Conservation (phyloP, 2,113 vertebrate genomes). For the Phyllopteryx taeniolatus region DNA sequence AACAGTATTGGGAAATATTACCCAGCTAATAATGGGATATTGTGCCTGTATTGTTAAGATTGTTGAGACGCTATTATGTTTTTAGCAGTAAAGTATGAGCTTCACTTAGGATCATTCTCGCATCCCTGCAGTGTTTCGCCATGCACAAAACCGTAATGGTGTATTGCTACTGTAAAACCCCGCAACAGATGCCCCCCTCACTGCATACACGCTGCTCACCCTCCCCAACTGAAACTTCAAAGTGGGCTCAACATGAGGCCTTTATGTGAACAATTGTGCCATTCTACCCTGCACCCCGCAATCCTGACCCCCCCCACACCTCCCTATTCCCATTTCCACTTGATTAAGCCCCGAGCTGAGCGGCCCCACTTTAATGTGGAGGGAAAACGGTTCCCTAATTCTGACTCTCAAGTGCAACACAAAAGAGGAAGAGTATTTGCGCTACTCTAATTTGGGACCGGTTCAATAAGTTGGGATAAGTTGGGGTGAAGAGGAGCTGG, state of each 20-base stretch:
- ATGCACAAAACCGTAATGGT: slow-evolving; percentile 25
- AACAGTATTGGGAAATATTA: slow-evolving; percentile 1
- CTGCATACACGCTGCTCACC: background rate
- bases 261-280: slow-evolving; percentile 74
- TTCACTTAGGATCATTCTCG: slow-evolving; percentile 5
- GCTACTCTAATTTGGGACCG: slow-evolving; percentile 23
- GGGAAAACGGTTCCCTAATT: slow-evolving; percentile 72
- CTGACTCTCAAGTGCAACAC: slow-evolving; percentile 44
- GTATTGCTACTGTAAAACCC: slow-evolving; percentile 63
- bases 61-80: background rate
- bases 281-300: slow-evolving; percentile 68
- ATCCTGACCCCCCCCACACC: slow-evolving; percentile 46
- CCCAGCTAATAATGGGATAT: background rate
- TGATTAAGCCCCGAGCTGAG: slow-evolving; percentile 77
- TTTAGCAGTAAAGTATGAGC: background rate
- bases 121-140: slow-evolving; percentile 17
- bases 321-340: slow-evolving; percentile 73
- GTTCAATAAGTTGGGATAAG: slow-evolving; percentile 29
- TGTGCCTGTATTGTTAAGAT: background rate
- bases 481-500: background rate
- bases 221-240: slow-evolving; percentile 70
- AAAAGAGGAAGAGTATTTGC: slow-evolving; percentile 36
- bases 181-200: slow-evolving; percentile 25
- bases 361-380: slow-evolving; percentile 61
- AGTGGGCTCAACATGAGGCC: slow-evolving; percentile 68